Conservation (phyloP, 2,797 vertebrate species). For the Chloroceryle amazona region DNA sequence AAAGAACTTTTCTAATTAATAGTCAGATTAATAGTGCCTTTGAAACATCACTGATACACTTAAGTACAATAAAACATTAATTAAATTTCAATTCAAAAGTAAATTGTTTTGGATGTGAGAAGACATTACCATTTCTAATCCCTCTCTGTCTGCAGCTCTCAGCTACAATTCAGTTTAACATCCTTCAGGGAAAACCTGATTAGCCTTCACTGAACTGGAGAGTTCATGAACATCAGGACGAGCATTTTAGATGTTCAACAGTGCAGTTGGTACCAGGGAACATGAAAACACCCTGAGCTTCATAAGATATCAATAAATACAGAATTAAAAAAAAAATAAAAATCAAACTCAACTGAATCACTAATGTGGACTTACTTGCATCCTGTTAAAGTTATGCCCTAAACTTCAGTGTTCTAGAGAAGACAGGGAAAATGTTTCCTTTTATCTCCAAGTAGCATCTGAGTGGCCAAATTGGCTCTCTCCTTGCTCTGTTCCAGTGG, state of each 20-base stretch:
- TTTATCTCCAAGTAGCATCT: not conserved
- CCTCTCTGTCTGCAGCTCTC: not conserved
- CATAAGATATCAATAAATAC: not conserved
- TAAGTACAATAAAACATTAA: slow-evolving; percentile 15
- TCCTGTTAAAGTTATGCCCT: not conserved
- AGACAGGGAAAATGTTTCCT: not conserved
- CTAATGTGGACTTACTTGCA: not conserved
- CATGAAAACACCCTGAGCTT: not conserved
- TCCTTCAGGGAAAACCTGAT: not conserved
- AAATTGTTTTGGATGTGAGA: not conserved
- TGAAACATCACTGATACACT: not conserved
- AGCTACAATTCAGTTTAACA: not conserved
- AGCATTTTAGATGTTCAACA: not conserved
- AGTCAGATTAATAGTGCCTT: not conserved
- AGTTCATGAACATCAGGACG: not conserved
- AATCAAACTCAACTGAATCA: not conserved
- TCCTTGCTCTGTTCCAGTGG: not conserved
- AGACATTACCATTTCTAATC: not conserved
- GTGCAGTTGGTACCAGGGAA: not conserved
- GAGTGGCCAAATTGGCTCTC: not conserved
- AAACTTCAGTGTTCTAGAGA: not conserved
- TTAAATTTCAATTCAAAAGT: slow-evolving; percentile 13
- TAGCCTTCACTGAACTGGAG: not conserved
- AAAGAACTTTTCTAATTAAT: slow-evolving; percentile 42
- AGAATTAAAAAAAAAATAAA: not conserved